Conservation (phyloP, 2,888 invertebrate genomes). For the Rhaphigaster nebulosa region DNA sequence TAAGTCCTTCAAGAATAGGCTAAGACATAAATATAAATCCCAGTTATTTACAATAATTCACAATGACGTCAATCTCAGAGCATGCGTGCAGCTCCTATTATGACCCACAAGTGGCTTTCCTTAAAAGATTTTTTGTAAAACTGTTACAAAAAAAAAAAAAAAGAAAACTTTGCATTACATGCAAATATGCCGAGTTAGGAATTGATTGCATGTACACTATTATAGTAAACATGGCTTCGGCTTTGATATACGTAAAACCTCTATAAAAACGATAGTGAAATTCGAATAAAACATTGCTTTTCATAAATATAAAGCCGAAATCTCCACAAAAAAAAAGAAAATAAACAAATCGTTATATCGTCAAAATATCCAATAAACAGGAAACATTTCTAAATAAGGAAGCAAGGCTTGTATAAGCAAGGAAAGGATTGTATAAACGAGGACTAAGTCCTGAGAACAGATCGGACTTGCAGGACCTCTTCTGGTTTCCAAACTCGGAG, state of each 20-base stretch:
- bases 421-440: neutral
- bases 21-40: too few species aligned
- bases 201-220: too few species aligned
- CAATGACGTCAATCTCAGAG: too few species aligned
- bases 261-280: neutral
- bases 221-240: neutral
- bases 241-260: neutral
- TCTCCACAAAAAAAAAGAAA: neutral
- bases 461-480: neutral
- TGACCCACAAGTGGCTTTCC: too few species aligned
- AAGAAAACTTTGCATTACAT: too few species aligned
- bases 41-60: too few species aligned
- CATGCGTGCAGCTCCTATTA: too few species aligned
- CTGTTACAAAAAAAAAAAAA: too few species aligned
- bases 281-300: neutral
- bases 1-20: too few species aligned
- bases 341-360: neutral
- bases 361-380: neutral
- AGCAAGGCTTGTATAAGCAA: too few species aligned
- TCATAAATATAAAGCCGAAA: neutral
- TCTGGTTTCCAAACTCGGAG: slow-evolving; percentile 10
- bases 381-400: neutral
- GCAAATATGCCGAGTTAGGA: too few species aligned
- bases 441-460: neutral
- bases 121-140: too few species aligned